These are phyloP conservation scores for Bombus confusus DNA, from an alignment of 1,140 invertebrate species.

Conservation along the genomic window DNA sequence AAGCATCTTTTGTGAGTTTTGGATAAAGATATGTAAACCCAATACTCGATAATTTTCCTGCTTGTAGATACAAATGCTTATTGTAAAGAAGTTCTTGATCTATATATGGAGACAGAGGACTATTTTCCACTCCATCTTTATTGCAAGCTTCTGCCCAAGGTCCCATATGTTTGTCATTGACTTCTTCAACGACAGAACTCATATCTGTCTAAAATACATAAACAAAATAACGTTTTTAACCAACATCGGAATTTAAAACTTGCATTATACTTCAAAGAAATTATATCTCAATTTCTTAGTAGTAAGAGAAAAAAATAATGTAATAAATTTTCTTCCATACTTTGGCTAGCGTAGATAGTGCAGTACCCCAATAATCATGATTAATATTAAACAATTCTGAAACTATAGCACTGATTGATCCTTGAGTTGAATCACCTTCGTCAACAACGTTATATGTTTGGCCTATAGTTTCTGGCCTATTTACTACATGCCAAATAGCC, in stretches of 20 bases:
- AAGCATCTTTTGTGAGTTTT: slow-evolving; percentile 84
- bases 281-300: not conserved
- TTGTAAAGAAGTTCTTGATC: slow-evolving; percentile 91
- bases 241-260: not conserved
- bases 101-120: slow-evolving; percentile 93
- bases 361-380: slow-evolving; percentile 92
- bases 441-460: slow-evolving; percentile 93
- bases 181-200: slow-evolving; percentile 91
- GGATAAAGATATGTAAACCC: slow-evolving; percentile 85
- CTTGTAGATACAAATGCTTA: slow-evolving; percentile 90
- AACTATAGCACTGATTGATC: slow-evolving; percentile 89
- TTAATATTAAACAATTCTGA: slow-evolving; percentile 93
- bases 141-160: slow-evolving; percentile 94
- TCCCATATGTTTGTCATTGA: slow-evolving; percentile 95
- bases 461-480: slow-evolving; percentile 81
- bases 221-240: slow-evolving; percentile 1
- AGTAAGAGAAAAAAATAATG: not conserved
- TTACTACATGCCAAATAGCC: slow-evolving; percentile 89
- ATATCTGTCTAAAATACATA: slow-evolving; percentile 85
- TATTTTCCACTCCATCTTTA: slow-evolving; percentile 89
- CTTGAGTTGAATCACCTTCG: slow-evolving; percentile 91
- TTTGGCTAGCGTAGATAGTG: slow-evolving; percentile 90
- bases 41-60: slow-evolving; percentile 85
- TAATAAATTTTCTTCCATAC: slow-evolving; percentile 78
- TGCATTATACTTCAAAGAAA: not conserved